Percentiles rank a stretch among this genome's conserved stretches.
Evolutionary conservation across 2,888 invertebrate genomes (phyloP).

Genomic region (Cryptus armator): DNA sequence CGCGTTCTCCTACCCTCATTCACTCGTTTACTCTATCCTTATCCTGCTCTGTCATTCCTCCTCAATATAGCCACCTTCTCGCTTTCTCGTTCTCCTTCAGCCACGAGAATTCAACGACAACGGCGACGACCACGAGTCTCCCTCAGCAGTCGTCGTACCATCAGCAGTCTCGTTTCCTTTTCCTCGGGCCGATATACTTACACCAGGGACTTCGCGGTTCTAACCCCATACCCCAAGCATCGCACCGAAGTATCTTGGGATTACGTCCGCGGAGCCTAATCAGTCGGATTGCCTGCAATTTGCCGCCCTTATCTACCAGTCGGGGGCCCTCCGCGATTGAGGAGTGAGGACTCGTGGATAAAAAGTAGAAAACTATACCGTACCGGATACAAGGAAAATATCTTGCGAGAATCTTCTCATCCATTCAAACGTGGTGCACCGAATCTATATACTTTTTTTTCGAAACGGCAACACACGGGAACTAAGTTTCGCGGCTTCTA

Average conservation of each 20-base stretch:
- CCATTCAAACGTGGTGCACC: constrained; percentile 33
- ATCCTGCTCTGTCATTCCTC: constrained; percentile 49
- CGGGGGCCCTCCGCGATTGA: constrained; percentile 67
- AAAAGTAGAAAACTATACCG: constrained; percentile 35
- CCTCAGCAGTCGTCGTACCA: constrained; percentile 62
- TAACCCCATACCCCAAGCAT: constrained; percentile 43
- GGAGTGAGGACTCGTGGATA: constrained; percentile 34
- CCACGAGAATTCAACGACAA: constrained; percentile 79
- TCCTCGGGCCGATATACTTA: constrained; percentile 65
- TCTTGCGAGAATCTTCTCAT: constrained; percentile 40
- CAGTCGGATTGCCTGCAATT: constrained; percentile 83
- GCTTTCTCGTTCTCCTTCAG: constrained; percentile 54
- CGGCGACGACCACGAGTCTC: constrained; percentile 26
- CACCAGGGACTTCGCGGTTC: constrained; percentile 22
- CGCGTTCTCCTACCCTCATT: constrained; percentile 47
- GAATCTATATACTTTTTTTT: neutral
- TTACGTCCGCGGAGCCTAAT: constrained; percentile 81
- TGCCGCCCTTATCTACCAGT: constrained; percentile 80
- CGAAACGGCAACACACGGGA: neutral
- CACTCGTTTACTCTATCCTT: constrained; percentile 31
- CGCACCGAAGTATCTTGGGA: constrained; percentile 72
- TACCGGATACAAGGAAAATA: constrained; percentile 23
- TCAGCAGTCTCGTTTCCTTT: constrained; percentile 67
- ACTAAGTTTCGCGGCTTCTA: neutral
- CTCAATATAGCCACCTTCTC: neutral